Evolutionary conservation across 2,113 vertebrate species (phyloP).

Genomic region (Podocnemis expansa): DNA sequence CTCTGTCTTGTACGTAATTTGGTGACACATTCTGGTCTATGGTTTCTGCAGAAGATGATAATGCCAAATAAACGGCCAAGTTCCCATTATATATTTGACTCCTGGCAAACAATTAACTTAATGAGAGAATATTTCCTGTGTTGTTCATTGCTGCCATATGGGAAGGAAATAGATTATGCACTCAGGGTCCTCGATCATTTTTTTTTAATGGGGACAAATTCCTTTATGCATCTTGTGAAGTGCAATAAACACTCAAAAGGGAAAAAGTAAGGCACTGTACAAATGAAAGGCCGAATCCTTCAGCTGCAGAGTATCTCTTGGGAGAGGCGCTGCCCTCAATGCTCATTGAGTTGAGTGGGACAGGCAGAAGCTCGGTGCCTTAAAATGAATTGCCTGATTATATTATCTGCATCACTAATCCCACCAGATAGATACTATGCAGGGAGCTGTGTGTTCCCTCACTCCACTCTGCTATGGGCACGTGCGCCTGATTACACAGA

Average conservation of each 20-base stretch:
- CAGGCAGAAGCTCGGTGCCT: neutral
- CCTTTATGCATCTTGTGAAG: neutral
- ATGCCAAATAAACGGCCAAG: fast-evolving
- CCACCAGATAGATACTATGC: neutral
- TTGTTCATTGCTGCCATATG: neutral
- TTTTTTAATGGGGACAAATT: neutral
- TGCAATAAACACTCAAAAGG: neutral
- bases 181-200: fast-evolving
- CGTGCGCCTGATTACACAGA: neutral
- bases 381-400: neutral
- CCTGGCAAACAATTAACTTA: neutral
- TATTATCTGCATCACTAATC: neutral
- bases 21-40: neutral
- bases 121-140: neutral
- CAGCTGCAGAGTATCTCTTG: neutral
- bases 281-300: neutral
- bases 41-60: neutral
- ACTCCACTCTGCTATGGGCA: neutral
- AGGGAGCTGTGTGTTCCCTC: neutral
- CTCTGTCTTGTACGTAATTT: neutral
- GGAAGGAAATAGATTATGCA: neutral
- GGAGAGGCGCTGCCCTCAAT: neutral
- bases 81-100: neutral
- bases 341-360: neutral
- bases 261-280: neutral